Base-by-base conservation (phyloP, 2,888 invertebrate genomes). In the Bruchidius siliquastri region DNA sequence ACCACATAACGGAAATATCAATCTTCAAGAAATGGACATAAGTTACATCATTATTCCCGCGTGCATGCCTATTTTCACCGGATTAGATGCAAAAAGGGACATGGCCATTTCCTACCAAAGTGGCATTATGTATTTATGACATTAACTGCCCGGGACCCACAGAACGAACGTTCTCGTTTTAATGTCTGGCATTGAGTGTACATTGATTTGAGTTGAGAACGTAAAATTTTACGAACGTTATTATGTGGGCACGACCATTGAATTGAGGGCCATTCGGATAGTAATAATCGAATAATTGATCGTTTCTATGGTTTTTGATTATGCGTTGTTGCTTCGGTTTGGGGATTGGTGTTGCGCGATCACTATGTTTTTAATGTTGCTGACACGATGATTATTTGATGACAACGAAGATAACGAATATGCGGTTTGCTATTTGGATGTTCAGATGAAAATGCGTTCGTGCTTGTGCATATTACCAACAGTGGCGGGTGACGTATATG, bases 191-290 rank as follows among this genome's bases (percentile, higher is more conserved):
- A 80, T 82, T 80, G 80, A 78, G 77, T 77, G 77, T 82, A 80
- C 82, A 84, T 84, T 82, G 84, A 83, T 83, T 84, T 78, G 80
- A 82, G 82, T 83, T 81, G 81, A 77, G 81, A 80, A 83, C 84
- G 83, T 84, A 83, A 84, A 84, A 84, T 84, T 84, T 84, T 84
- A 84, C 83, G 80, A 80, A 81, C 80, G 83, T 81, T 81, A 83
- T 84, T 83, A 84, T 83, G 82, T 82, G 83, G 49, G 83, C 82
- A 82, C 81, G 80, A 81, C 83, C 83, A 83, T 81, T 81, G 81
- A 82, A 83, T 82, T 80, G 81, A 82, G 81, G 81, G 82, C 82
- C 81, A 83, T 84, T 83, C 81, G 80, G 82, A 82, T 81, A 79
- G 82, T 83, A 82, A 84, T 84, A 84, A 83, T 83, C 78, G 82